Evolutionary conservation across 1,140 invertebrate genomes (phyloP).

Genomic region (Nephotettix cincticeps): DNA sequence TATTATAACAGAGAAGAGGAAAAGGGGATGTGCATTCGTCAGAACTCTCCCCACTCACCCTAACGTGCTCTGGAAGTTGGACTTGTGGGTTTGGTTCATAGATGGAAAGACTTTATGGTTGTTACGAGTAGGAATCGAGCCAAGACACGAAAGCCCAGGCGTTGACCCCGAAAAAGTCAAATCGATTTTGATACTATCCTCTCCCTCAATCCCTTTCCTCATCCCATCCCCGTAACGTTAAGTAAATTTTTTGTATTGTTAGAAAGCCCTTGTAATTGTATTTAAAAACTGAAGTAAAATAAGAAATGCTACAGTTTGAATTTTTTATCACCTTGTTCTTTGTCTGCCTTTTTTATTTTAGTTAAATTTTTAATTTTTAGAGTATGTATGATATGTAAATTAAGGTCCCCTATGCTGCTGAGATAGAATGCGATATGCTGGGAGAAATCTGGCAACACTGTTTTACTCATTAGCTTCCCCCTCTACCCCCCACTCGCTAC

Average conservation of each 20-base stretch:
- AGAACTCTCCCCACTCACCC: slow-evolving; percentile 22
- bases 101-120: slow-evolving; percentile 26
- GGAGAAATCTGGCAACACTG: too few relatives aligned
- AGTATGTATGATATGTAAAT: too few relatives aligned
- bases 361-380: too few relatives aligned
- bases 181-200: slow-evolving; percentile 38
- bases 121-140: slow-evolving; percentile 25
- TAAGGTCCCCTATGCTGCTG: too few relatives aligned
- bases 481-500: too few relatives aligned
- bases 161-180: slow-evolving; percentile 24
- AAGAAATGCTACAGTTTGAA: neutral
- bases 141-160: slow-evolving; percentile 25
- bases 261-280: slow-evolving; percentile 38
- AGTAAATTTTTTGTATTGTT: slow-evolving; percentile 39
- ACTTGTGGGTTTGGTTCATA: slow-evolving; percentile 13
- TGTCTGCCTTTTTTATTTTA: too few relatives aligned
- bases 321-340: neutral
- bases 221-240: slow-evolving; percentile 32
- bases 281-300: slow-evolving; percentile 32
- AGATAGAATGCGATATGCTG: too few relatives aligned
- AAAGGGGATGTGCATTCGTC: slow-evolving; percentile 28
- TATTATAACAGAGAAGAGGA: slow-evolving; percentile 1
- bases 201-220: slow-evolving; percentile 31
- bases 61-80: slow-evolving; percentile 21
- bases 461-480: too few relatives aligned